Percentiles rank a stretch among this genome's conserved stretches.
These are phyloP conservation scores for Oenanthe melanoleuca DNA, from an alignment of 2,113 vertebrate genomes.

Conservation along the genomic window DNA sequence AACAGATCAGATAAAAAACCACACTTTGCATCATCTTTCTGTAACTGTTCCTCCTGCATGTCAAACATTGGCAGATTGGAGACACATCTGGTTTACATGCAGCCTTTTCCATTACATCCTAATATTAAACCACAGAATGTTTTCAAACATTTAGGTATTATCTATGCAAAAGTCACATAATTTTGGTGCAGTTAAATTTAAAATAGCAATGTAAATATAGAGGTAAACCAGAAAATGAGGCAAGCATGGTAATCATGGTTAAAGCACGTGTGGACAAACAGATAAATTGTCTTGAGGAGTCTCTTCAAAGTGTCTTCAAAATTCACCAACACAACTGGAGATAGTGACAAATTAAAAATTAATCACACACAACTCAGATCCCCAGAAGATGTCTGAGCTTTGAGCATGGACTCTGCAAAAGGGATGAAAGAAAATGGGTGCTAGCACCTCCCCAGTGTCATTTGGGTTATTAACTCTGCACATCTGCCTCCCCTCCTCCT, in stretches of 20 bases:
- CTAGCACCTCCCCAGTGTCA: background rate
- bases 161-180: background rate
- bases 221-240: background rate
- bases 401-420: background rate
- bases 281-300: background rate
- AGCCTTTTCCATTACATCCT: background rate
- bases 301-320: background rate
- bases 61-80: background rate
- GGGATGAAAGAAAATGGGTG: background rate
- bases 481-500: conserved; percentile 1
- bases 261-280: background rate
- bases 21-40: background rate
- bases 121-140: background rate
- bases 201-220: background rate
- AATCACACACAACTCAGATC: background rate
- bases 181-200: background rate
- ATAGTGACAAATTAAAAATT: background rate
- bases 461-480: background rate
- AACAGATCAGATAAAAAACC: background rate
- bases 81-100: background rate
- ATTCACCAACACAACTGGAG: background rate
- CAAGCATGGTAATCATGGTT: background rate
- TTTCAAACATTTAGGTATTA: background rate
- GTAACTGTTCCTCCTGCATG: background rate
- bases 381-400: background rate